phyloP scores from a whole-genome alignment of 2,888 invertebrate genomes.

The Thera britannica region DNA sequence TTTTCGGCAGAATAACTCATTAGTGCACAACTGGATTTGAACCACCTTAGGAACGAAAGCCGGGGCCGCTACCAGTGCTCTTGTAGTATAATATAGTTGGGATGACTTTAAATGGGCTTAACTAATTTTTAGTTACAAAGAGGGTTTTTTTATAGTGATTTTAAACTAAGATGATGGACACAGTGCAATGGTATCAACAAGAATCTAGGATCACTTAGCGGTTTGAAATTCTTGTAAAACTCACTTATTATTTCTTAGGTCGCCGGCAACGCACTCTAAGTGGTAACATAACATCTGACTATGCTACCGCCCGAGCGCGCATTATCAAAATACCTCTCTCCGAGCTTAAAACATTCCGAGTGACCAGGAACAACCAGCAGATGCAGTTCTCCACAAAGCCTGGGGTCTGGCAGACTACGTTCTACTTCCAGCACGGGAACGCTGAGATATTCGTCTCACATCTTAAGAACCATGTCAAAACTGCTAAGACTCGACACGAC shows the following conservation, averaged over 20 bases:
- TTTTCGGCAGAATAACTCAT: no score
- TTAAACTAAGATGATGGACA: no score
- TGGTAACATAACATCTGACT: conserved; percentile 80
- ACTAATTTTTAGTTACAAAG: no score
- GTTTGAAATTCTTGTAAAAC: background rate
- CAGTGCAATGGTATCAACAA: no score
- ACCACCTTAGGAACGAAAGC: no score
- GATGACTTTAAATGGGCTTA: no score
- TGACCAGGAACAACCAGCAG: conserved; percentile 73
- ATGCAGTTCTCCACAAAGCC: conserved; percentile 76
- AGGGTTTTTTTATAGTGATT: no score
- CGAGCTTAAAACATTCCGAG: conserved; percentile 73
- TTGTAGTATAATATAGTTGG: no score
- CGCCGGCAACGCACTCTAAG: conserved; percentile 86
- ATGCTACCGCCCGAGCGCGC: conserved; percentile 71
- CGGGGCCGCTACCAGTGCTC: no score
- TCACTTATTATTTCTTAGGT: conserved; percentile 58
- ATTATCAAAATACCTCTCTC: conserved; percentile 72
- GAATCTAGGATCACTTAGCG: no score
- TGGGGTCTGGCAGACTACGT: conserved; percentile 89
- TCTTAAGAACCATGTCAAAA: conserved; percentile 86
- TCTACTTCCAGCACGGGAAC: conserved; percentile 95
- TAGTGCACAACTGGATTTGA: no score
- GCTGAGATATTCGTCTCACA: conserved; percentile 89
- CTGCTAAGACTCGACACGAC: conserved; percentile 89